phyloP scores from a whole-genome alignment of 2,888 invertebrate species.

The Philonicus albiceps region DNA sequence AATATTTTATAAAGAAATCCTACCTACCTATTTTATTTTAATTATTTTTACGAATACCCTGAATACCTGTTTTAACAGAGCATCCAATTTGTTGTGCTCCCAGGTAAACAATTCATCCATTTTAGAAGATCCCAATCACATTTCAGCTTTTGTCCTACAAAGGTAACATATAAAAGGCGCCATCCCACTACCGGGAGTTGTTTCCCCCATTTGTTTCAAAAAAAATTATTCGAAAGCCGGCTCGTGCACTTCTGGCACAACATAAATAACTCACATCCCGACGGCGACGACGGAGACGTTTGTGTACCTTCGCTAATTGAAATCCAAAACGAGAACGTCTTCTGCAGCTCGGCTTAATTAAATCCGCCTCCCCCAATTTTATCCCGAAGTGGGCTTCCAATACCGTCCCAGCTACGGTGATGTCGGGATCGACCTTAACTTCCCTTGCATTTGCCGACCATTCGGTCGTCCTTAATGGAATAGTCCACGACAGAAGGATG shows the following conservation, averaged over 20 bases:
- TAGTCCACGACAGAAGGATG: neutral
- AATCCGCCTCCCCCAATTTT: slow-evolving; percentile 41
- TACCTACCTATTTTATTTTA: neutral
- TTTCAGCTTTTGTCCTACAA: neutral
- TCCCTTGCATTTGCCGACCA: neutral
- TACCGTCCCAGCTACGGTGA: neutral
- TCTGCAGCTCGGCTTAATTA: slow-evolving; percentile 27
- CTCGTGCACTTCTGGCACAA: neutral
- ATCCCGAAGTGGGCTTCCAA: slow-evolving; percentile 12
- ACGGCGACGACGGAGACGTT: neutral
- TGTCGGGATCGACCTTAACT: neutral
- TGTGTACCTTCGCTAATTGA: slow-evolving; percentile 40
- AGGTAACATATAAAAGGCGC: neutral
- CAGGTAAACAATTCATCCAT: neutral
- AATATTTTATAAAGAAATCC: no score
- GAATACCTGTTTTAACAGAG: neutral
- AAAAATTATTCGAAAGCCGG: neutral
- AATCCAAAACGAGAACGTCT: slow-evolving; percentile 38
- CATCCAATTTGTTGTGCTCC: neutral
- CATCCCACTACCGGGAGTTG: neutral
- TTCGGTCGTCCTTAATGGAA: neutral
- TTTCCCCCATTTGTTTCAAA: neutral
- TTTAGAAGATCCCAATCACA: neutral
- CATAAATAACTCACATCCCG: neutral
- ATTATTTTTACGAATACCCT: neutral